Percentiles rank a stretch among this genome's conserved stretches.
Conservation (phyloP, 2,113 vertebrate species). For the Sceloporus tristichus region DNA sequence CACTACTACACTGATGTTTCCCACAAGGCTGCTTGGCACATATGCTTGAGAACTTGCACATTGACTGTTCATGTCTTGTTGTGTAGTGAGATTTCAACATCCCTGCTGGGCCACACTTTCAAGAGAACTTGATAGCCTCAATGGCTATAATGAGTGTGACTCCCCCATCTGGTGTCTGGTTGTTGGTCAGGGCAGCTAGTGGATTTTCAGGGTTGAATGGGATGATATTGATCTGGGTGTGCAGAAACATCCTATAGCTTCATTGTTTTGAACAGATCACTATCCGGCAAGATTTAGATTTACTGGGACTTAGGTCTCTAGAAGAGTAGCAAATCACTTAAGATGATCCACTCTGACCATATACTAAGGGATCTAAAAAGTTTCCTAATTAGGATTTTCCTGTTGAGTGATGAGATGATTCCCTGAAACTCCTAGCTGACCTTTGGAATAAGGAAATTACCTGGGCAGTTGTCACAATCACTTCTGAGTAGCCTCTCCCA, state of each 20-base stretch:
- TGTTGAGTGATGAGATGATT: background rate
- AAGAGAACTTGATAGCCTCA: background rate
- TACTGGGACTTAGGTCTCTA: background rate
- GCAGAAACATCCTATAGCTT: background rate
- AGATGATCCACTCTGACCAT: background rate
- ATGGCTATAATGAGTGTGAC: background rate
- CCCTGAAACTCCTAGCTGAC: background rate
- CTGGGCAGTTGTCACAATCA: background rate
- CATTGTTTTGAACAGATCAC: background rate
- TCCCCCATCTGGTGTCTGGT: background rate
- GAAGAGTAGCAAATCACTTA: background rate
- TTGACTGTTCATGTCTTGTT: background rate
- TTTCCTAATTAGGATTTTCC: background rate
- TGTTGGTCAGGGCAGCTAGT: background rate
- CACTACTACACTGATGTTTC: background rate
- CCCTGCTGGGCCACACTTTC: background rate
- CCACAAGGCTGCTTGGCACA: background rate
- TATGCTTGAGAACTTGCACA: background rate
- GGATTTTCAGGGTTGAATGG: background rate
- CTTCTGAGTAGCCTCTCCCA: background rate
- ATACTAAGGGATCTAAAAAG: background rate
- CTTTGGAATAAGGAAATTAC: background rate
- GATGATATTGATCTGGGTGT: background rate
- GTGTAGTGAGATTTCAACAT: background rate
- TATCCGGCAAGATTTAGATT: background rate